Evolutionary conservation across 2,797 vertebrate species (phyloP).

Genomic region (Thalassophryne amazonica): DNA sequence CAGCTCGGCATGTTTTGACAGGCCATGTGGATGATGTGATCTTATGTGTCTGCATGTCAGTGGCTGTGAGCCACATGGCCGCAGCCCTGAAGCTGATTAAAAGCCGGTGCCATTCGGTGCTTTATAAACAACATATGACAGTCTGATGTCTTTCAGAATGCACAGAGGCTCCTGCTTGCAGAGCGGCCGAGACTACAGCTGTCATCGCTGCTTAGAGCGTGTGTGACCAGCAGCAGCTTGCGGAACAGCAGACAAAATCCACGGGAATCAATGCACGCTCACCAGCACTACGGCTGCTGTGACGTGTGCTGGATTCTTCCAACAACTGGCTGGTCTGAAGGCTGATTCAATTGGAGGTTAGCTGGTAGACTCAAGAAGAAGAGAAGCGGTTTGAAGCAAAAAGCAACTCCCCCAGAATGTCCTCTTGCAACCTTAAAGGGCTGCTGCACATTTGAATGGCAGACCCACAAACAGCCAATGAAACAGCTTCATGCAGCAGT

Average conservation of each 20-base stretch:
- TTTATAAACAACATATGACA: constrained; percentile 69
- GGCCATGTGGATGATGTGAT: constrained; percentile 63
- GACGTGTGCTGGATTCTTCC: neutral
- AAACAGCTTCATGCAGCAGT: constrained; percentile 6
- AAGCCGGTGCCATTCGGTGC: constrained; percentile 23
- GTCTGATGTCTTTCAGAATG: constrained; percentile 44
- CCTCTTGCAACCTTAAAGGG: constrained; percentile 14
- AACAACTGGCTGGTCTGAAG: too few relatives aligned
- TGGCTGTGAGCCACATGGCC: constrained; percentile 20
- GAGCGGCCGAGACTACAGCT: constrained; percentile 26
- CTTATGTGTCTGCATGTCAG: constrained; percentile 64
- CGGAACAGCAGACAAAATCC: constrained; percentile 25
- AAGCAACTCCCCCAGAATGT: constrained; percentile 16
- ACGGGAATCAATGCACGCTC: constrained; percentile 33
- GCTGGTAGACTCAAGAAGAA: neutral
- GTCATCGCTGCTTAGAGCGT: constrained; percentile 33
- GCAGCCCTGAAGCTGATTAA: constrained; percentile 68
- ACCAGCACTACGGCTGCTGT: neutral
- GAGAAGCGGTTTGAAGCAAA: neutral
- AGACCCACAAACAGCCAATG: constrained; percentile 22
- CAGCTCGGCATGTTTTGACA: constrained; percentile 42
- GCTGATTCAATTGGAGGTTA: constrained; percentile 21
- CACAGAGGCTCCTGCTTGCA: constrained; percentile 24
- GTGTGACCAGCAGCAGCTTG: constrained; percentile 33
- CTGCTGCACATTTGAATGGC: constrained; percentile 10